phyloP scores from a whole-genome alignment of 2,113 vertebrate species.

The Atractosteus spatula region DNA sequence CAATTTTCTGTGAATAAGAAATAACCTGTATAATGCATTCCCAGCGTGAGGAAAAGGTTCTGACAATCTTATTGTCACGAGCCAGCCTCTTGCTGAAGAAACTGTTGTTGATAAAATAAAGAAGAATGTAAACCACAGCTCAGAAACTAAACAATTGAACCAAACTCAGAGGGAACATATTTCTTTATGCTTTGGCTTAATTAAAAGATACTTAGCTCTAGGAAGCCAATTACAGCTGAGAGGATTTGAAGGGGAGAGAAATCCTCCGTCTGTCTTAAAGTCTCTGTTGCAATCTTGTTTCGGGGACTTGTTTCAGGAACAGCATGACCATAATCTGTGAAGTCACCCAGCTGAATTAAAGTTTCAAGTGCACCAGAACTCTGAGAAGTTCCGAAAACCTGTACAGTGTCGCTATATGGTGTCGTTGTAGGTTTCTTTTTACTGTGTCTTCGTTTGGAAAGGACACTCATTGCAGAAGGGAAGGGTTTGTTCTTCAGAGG shows the following conservation, averaged over 20 bases:
- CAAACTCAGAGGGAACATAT: conserved; percentile 18
- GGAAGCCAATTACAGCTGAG: conserved; percentile 40
- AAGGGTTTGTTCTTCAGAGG: not conserved
- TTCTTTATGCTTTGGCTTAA: conserved; percentile 31
- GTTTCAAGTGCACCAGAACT: no score
- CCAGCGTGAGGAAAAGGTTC: no score
- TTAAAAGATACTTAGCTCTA: conserved; percentile 40
- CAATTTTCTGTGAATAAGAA: conserved; percentile 10
- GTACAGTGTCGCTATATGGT: no score
- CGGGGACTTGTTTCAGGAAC: conserved; percentile 19
- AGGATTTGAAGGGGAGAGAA: conserved; percentile 31
- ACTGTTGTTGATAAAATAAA: not conserved
- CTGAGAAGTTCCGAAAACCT: no score
- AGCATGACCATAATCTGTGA: not conserved
- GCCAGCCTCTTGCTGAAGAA: no score
- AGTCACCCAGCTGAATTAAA: not conserved
- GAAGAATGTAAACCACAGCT: not conserved
- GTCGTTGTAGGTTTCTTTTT: no score
- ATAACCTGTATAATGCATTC: no score
- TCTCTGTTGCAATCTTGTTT: conserved; percentile 30
- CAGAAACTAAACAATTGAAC: not conserved
- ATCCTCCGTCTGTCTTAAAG: conserved; percentile 40
- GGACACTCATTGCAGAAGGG: no score
- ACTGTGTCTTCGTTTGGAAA: no score
- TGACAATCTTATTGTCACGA: no score